Base-by-base conservation (phyloP, 2,113 vertebrate genomes). In the Rhinopithecus roxellana region DNA sequence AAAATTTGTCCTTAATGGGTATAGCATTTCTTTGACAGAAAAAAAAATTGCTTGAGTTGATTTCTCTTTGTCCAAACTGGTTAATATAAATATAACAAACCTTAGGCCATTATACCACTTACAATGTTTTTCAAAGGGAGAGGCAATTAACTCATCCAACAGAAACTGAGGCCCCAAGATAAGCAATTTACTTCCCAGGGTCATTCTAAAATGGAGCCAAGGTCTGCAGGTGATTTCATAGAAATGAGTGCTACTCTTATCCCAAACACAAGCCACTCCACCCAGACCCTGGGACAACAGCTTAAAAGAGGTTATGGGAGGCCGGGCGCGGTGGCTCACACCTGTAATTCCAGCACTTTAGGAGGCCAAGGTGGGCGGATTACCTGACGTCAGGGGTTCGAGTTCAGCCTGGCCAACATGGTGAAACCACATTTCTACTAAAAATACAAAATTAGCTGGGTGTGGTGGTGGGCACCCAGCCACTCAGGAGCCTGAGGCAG, bases 31-130 rank as follows among this genome's bases (percentile, higher is more conserved):
- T 94, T 97, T 94, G 67, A 94, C 92, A 90, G 81, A 67, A 98
- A 97, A 93, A 67, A 98, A 98, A 93, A 70, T 69, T 32, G 88
- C 97, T 98, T 96, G 91, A 98, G 96, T 92, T 95, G 84, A 97
- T 74, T 93, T 79, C 74, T 95, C 67, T 84, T 95, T 90, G 90
- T 86, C 77, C 75, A 88, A 82, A 94, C 55, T 95, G 52, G 59
- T 86, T 92, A 93, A 64, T 72, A 94, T 55, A 97, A 93, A 94
- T 64, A 77, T 57, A 83, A 74, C 69, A 88, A 96, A 96, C 32
- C 30, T 87, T 78, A 94, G 40, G 89, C 70, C 48, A 92, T 77
- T 88, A 92, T 18, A 45, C 22, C 70, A 86, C 61, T 64, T 64
- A 92, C 9, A n/a, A 69, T 95, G 89, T 55, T 97, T 91, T 27